These are phyloP conservation scores for Cheiracanthium punctorium DNA, from an alignment of 2,888 invertebrate species.

Conservation along the genomic window DNA sequence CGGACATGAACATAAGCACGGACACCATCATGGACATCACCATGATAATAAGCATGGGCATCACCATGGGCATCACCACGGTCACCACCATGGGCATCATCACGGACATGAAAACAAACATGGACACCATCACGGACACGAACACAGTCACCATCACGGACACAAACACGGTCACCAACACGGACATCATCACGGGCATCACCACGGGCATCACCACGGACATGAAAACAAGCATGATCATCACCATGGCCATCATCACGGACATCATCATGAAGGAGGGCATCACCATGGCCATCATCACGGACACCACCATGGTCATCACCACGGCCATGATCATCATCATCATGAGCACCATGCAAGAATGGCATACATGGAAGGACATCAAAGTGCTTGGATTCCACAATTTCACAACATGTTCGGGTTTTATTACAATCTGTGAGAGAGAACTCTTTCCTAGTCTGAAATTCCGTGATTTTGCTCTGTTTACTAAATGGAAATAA, in stretches of 20 bases:
- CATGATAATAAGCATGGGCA: slow-evolving; percentile 25
- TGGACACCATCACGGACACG: slow-evolving; percentile 23
- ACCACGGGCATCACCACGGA: slow-evolving; percentile 23
- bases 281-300: slow-evolving; percentile 29
- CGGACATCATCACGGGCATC: slow-evolving; percentile 27
- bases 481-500: no score
- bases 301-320: slow-evolving; percentile 21
- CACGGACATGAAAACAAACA: slow-evolving; percentile 23
- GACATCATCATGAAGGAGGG: slow-evolving; percentile 9
- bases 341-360: slow-evolving; percentile 24
- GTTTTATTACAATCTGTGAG: slow-evolving; percentile 34
- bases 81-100: slow-evolving; percentile 17
- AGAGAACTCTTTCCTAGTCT: background rate
- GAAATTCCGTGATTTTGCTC: no score
- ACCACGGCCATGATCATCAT: slow-evolving; percentile 14
- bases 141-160: slow-evolving; percentile 12
- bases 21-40: slow-evolving; percentile 31
- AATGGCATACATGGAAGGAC: slow-evolving; percentile 7
- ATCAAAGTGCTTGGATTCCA: slow-evolving; percentile 20
- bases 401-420: slow-evolving; percentile 54
- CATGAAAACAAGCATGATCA: slow-evolving; percentile 33
- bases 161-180: slow-evolving; percentile 26
- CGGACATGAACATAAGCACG: slow-evolving; percentile 33
- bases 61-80: slow-evolving; percentile 14
- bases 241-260: slow-evolving; percentile 20